Percentiles rank a stretch among this genome's conserved stretches.
phyloP scores from a whole-genome alignment of 2,888 invertebrate species.

The Dryococelus australis region DNA sequence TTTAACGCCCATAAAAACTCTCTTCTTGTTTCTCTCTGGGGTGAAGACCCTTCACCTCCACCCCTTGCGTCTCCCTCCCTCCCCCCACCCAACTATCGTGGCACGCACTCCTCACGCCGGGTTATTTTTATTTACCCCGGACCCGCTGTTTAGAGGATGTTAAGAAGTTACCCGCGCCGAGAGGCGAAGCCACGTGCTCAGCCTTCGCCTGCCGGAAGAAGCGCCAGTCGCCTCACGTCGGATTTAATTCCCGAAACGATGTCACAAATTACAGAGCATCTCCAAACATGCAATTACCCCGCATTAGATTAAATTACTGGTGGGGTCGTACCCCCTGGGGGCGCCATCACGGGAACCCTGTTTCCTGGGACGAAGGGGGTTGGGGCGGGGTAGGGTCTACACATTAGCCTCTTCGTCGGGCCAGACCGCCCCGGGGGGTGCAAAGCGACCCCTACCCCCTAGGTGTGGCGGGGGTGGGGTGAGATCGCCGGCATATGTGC shows the following conservation, averaged over 20 bases:
- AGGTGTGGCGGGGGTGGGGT: too few species aligned
- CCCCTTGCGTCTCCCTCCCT: neutral
- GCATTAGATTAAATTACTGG: constrained; percentile 2
- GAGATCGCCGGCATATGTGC: too few species aligned
- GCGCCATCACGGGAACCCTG: neutral
- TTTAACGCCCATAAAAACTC: neutral
- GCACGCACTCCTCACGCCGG: neutral
- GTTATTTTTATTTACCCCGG: neutral
- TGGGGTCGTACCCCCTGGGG: neutral
- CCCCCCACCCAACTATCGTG: neutral
- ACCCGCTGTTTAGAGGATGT: neutral
- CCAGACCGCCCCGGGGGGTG: neutral
- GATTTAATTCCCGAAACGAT: constrained; percentile 9
- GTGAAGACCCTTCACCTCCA: neutral
- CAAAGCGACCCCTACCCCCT: neutral
- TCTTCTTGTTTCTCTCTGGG: neutral
- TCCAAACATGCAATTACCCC: constrained; percentile 16
- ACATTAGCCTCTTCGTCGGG: neutral
- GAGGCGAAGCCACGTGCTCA: neutral
- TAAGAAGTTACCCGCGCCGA: neutral
- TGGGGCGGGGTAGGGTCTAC: neutral
- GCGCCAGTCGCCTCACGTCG: neutral
- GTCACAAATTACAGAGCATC: constrained; percentile 16
- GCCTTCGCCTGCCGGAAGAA: neutral
- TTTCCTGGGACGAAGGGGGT: too few species aligned